A percentile compares a stretch with the other conserved stretches of the same genome.
phyloP scores from a whole-genome alignment of 2,797 vertebrate genomes.

The Pipistrellus pipistrellus region DNA sequence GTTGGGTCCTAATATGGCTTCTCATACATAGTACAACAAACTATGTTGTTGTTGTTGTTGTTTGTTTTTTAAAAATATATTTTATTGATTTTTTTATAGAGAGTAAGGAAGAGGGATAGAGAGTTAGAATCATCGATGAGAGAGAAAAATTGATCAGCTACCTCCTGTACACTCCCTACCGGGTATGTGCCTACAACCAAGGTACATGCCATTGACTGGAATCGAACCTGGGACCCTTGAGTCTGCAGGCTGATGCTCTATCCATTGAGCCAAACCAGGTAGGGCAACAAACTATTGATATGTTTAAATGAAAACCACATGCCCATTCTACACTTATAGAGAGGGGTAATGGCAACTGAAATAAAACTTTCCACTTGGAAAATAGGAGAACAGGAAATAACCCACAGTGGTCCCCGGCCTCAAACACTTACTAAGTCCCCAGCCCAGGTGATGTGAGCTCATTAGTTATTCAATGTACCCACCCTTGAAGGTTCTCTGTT shows the following conservation, averaged over 20 bases:
- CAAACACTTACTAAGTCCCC: not conserved
- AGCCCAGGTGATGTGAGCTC: not conserved
- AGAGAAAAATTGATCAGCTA: no score
- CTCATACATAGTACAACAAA: not conserved
- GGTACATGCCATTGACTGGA: no score
- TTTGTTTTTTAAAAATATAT: no score
- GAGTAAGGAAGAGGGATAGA: no score
- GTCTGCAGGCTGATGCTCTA: no score
- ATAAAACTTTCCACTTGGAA: not conserved
- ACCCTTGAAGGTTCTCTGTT: not conserved
- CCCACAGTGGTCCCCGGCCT: not conserved
- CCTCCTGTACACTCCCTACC: no score
- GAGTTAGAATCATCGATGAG: no score
- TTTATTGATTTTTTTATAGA: no score
- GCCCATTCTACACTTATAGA: not conserved
- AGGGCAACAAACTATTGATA: not conserved
- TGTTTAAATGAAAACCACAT: slow-evolving; percentile 39
- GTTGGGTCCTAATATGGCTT: not conserved
- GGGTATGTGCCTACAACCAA: no score
- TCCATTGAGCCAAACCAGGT: no score
- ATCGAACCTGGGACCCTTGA: no score
- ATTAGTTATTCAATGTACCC: not conserved
- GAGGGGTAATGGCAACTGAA: not conserved
- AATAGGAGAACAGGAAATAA: not conserved
- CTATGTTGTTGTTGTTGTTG: not conserved